A percentile compares a stretch with the other conserved stretches of the same genome.
phyloP scores from a whole-genome alignment of 92 coral and sea anemone species.

The Parazoanthus swiftii region DNA sequence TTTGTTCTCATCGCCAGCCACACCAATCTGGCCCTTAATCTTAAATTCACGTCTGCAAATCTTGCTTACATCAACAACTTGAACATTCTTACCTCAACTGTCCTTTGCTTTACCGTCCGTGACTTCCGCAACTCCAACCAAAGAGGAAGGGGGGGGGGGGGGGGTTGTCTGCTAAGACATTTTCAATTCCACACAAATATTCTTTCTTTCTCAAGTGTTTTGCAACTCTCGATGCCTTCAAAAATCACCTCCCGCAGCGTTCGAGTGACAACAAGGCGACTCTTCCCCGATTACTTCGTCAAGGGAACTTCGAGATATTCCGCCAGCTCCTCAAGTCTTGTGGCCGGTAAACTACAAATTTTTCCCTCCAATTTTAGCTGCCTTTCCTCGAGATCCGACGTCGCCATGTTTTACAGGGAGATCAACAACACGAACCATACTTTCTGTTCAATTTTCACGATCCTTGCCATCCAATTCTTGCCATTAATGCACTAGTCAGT shows the following conservation, averaged over 20 bases:
- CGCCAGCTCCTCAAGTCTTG: conserved; percentile 20
- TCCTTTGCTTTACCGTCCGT: conserved; percentile 15
- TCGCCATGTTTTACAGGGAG: too few species aligned
- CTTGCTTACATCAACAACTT: conserved; percentile 16
- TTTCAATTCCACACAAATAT: conserved; percentile 20
- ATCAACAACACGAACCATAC: too few species aligned
- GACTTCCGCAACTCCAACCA: conserved; percentile 27
- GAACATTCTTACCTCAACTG: conserved; percentile 24
- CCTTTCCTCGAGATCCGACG: too few species aligned
- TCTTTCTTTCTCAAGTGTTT: conserved; percentile 28
- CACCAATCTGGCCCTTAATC: background rate
- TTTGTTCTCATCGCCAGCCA: background rate
- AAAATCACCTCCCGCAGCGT: conserved; percentile 26
- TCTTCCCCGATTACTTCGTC: conserved; percentile 29
- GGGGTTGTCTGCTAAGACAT: conserved; percentile 16
- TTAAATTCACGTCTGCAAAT: background rate
- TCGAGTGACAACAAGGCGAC: conserved; percentile 28
- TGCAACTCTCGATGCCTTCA: conserved; percentile 9
- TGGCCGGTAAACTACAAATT: conserved; percentile 25
- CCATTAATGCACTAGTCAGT: too few species aligned
- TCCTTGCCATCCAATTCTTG: too few species aligned
- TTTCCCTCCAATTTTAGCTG: background rate
- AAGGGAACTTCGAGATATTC: conserved; percentile 31
- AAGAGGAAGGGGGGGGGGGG: background rate
- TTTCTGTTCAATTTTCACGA: too few species aligned